Evolutionary conservation across 2,888 invertebrate species (phyloP).

Genomic region (Drosophila trichaetosa): DNA sequence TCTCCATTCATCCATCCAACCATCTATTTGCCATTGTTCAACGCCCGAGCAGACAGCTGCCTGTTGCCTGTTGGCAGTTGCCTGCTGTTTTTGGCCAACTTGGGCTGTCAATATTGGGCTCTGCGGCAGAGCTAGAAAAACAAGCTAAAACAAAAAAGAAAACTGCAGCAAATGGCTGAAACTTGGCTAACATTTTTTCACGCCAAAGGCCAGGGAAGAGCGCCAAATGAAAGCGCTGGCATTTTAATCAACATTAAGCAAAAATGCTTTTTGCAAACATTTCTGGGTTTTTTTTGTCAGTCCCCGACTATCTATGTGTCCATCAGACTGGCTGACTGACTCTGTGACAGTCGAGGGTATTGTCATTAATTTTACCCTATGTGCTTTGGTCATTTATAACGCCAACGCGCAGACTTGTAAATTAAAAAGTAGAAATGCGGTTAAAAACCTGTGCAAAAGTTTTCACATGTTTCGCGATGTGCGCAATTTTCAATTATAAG

Average conservation of each 20-base stretch:
- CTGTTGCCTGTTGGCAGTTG: conserved; percentile 63
- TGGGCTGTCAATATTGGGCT: conserved; percentile 69
- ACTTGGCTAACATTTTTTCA: conserved; percentile 75
- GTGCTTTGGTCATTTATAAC: conserved; percentile 76
- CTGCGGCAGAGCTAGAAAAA: background rate
- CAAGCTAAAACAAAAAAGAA: conserved; percentile 13
- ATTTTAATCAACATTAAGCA: conserved; percentile 81
- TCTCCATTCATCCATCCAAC: conserved; percentile 53
- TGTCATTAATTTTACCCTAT: conserved; percentile 77
- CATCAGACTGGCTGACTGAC: conserved; percentile 50
- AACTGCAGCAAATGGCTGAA: conserved; percentile 60
- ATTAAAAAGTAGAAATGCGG: conserved; percentile 67
- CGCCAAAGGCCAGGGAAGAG: conserved; percentile 59
- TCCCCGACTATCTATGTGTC: conserved; percentile 33
- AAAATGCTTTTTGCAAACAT: conserved; percentile 78
- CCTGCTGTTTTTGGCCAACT: conserved; percentile 71
- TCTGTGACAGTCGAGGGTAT: conserved; percentile 44
- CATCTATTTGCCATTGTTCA: conserved; percentile 54
- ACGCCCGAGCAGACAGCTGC: conserved; percentile 59
- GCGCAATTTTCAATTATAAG: conserved; percentile 67
- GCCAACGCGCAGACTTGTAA: conserved; percentile 58
- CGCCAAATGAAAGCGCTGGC: conserved; percentile 69
- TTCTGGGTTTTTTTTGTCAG: conserved; percentile 39
- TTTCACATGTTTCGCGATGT: conserved; percentile 42
- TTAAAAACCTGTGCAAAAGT: conserved; percentile 44